Evolutionary conservation across 2,888 invertebrate species (phyloP).

Genomic region (Heliconius aoede): DNA sequence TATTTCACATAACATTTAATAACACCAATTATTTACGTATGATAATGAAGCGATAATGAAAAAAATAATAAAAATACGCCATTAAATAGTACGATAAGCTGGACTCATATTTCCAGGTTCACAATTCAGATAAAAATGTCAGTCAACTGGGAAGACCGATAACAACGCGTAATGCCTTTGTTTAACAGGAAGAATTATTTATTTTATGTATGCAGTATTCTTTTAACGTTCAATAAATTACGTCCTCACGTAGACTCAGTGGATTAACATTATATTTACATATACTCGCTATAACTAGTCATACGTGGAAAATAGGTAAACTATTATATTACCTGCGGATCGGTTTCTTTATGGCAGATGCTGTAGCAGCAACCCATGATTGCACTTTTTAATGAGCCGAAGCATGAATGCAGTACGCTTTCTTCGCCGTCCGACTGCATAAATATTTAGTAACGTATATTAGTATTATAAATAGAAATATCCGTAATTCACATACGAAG

Average conservation of each 20-base stretch:
- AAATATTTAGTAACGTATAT: constrained; percentile 70
- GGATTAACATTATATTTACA: constrained; percentile 29
- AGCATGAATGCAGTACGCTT: constrained; percentile 78
- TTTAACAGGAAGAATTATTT: constrained; percentile 18
- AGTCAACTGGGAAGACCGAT: constrained; percentile 61
- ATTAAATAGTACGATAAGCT: constrained; percentile 30
- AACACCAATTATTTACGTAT: neutral
- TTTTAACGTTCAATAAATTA: constrained; percentile 3
- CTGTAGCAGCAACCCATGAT: constrained; percentile 89
- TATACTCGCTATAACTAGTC: constrained; percentile 28
- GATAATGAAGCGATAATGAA: constrained; percentile 16
- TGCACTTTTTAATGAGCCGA: constrained; percentile 75
- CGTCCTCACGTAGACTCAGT: constrained; percentile 12
- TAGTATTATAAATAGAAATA: constrained; percentile 76
- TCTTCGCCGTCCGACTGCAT: constrained; percentile 80
- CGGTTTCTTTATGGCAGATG: constrained; percentile 87
- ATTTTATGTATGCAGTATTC: constrained; percentile 5
- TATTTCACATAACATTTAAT: constrained; percentile 15
- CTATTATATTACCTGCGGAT: constrained; percentile 84
- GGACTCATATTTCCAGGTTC: constrained; percentile 44
- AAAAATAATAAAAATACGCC: constrained; percentile 29
- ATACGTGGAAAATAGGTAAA: constrained; percentile 33
- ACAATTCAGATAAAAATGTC: constrained; percentile 54
- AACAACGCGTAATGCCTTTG: constrained; percentile 48
- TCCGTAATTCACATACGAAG: constrained; percentile 59